Percentiles rank a stretch among this genome's conserved stretches.
Evolutionary conservation across 2,113 vertebrate genomes (phyloP).

Genomic region (Lethenteron camtschaticum): DNA sequence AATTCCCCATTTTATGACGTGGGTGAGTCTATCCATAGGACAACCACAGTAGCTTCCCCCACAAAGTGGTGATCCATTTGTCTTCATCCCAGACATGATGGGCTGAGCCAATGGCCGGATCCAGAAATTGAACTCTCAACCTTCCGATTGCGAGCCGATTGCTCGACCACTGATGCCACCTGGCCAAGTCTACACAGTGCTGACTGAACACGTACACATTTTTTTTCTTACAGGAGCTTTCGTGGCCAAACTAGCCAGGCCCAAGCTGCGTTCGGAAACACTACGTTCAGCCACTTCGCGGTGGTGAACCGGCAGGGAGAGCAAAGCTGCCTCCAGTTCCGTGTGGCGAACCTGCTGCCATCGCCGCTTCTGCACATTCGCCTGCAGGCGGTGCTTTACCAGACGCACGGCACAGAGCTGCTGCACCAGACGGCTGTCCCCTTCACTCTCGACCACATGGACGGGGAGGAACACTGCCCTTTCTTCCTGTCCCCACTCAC

Average conservation of each 20-base stretch:
- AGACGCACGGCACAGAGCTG: constrained; percentile 46
- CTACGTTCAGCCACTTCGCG: constrained; percentile 64
- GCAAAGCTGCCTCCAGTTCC: constrained; percentile 49
- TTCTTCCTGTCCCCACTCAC: constrained; percentile 78
- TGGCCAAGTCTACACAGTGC: rapidly evolving
- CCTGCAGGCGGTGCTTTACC: constrained; percentile 60
- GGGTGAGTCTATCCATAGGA: too few species aligned
- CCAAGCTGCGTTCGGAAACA: constrained; percentile 61
- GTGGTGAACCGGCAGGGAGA: constrained; percentile 46
- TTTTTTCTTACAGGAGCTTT: constrained; percentile 47
- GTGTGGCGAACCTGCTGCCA: constrained; percentile 58
- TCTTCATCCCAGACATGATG: too few species aligned
- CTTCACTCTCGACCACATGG: constrained; percentile 49
- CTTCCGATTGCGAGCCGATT: constrained; percentile 6
- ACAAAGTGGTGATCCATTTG: too few species aligned
- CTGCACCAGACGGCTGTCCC: constrained; percentile 62
- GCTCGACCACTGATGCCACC: not conserved
- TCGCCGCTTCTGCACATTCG: constrained; percentile 52
- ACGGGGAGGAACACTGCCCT: constrained; percentile 35
- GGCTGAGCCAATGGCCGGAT: too few species aligned
- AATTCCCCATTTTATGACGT: too few species aligned
- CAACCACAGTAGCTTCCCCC: too few species aligned
- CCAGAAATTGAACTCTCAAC: not conserved
- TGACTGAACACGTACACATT: constrained; percentile 12
- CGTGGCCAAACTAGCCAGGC: constrained; percentile 85